A percentile compares a stretch with the other conserved stretches of the same genome.
Evolutionary conservation across 2,113 vertebrate species (phyloP).

Genomic region (Eulemur rufifrons): DNA sequence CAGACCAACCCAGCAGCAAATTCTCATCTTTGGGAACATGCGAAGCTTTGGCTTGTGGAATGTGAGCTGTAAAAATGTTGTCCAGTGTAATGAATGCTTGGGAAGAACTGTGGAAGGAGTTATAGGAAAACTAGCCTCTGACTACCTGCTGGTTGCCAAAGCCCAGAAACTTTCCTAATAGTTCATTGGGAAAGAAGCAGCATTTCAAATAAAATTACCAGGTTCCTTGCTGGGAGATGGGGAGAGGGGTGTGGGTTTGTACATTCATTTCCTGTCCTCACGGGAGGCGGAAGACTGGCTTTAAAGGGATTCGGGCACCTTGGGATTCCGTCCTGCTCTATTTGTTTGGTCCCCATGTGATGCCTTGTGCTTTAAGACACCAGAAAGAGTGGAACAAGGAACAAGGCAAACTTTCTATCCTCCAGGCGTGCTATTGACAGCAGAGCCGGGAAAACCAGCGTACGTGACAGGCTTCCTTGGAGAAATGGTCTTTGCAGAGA

Average conservation of each 20-base stretch:
- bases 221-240: accelerated
- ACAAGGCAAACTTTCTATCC: background rate
- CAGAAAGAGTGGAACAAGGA: background rate
- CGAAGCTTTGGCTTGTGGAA: background rate
- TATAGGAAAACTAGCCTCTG: background rate
- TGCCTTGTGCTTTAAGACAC: background rate
- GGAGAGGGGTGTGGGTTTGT: background rate
- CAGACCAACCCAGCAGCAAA: background rate
- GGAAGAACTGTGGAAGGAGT: background rate
- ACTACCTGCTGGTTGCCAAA: background rate
- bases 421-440: background rate
- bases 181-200: background rate
- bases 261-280: background rate
- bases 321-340: background rate
- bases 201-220: background rate
- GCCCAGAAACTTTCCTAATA: background rate
- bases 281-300: background rate
- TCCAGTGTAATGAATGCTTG: background rate
- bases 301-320: background rate
- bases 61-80: background rate
- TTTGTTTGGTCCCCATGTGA: background rate
- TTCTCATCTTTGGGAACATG: background rate
- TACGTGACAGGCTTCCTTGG: background rate
- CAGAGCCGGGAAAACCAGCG: background rate
- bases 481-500: background rate